A percentile compares a stretch with the other conserved stretches of the same genome.
Conservation (phyloP, 1,140 invertebrate genomes). For the Agraylea sexmaculata region DNA sequence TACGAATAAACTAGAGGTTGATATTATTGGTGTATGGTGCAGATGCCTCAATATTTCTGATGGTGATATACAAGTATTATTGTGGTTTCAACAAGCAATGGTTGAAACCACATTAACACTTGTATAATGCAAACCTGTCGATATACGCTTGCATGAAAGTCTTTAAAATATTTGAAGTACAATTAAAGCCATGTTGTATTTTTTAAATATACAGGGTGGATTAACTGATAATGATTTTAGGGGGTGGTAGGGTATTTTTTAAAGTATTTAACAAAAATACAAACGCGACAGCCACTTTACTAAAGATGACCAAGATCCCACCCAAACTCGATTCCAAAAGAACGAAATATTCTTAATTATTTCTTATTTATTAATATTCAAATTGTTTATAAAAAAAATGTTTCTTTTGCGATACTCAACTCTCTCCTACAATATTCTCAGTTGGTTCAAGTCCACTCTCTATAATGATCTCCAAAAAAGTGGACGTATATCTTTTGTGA, state of each 20-base stretch:
- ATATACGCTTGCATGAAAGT: too few species aligned
- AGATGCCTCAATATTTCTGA: slow-evolving; percentile 26
- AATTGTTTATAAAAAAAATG: background rate
- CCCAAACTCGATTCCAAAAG: background rate
- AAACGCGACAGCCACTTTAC: background rate
- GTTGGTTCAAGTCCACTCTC: background rate
- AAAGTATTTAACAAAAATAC: background rate
- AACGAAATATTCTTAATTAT: background rate
- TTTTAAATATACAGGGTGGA: slow-evolving; percentile 1
- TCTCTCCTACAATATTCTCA: background rate
- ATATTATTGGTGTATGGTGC: slow-evolving; percentile 19
- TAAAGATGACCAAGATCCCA: background rate
- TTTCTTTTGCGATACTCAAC: background rate
- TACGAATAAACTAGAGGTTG: slow-evolving; percentile 28
- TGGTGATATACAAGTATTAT: background rate
- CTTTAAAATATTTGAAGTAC: too few species aligned
- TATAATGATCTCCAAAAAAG: slow-evolving; percentile 9
- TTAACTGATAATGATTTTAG: background rate
- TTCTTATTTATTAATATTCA: background rate
- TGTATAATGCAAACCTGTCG: too few species aligned
- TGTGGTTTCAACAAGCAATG: background rate
- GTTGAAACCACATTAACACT: too few species aligned
- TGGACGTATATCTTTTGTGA: too few species aligned
- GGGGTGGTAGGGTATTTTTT: background rate
- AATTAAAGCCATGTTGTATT: background rate